Base-by-base conservation (phyloP, 2,797 vertebrate species). In the Tragelaphus oryx region DNA sequence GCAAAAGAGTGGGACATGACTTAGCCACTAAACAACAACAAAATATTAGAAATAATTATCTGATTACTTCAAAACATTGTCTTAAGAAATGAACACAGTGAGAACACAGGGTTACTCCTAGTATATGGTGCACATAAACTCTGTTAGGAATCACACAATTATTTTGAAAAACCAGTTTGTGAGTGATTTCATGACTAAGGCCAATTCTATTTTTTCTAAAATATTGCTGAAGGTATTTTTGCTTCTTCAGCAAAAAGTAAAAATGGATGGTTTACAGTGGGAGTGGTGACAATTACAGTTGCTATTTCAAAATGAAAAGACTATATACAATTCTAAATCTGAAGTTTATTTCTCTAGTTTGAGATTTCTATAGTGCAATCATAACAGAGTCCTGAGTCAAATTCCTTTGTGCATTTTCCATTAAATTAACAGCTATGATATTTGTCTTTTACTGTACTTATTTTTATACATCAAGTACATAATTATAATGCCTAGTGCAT, bases 91-190 rank as follows among this genome's bases (percentile, higher is more conserved):
- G 7, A 93, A 50, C 28, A 22, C 33, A 24, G 30, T 83, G 41
- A 94, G 2, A 10, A 71, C 20, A 46, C 2, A 41, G 7, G 52
- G 16, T 59, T 95, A n/a, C 48, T 60, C 12, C 55, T 22, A 50
- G n/a, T 28, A 37, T 1, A 33, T 2, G 3, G 22, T 6, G 5
- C 68, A 74, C 24, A 68, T 76, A 95, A 94, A 76, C 8, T 5
- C n/a, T 87, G 0, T 87, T 87, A 92, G n/a, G 44, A 65, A 68
- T 55, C 44, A 57, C 59, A n/a, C 0, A 11, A 16, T 62, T 93
- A 71, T 59, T 96, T 93, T 75, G n/a, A 92, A 96, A 96, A 90
- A 46, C 3, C 20, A 85, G 33, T 96, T 90, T 94, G 16, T 24
- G 37, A 93, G 50, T 79, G 28, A 87, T 87, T 82, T 87, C 12